phyloP scores from a whole-genome alignment of 2,113 vertebrate species.

The Oryzias celebensis region DNA sequence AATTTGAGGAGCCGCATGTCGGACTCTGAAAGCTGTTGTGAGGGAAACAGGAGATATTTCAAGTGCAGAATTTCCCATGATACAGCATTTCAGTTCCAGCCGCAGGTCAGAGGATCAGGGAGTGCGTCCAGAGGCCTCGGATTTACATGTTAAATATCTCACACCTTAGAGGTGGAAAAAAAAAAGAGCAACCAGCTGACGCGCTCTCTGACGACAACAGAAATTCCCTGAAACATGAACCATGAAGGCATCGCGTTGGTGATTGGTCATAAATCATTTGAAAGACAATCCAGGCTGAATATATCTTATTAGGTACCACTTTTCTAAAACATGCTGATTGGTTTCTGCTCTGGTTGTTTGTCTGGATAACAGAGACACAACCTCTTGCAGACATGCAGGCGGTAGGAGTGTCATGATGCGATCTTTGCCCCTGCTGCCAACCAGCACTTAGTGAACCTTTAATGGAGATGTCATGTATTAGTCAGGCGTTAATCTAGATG shows the following conservation, averaged over 20 bases:
- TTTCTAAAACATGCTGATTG: conserved; percentile 1
- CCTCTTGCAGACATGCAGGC: conserved; percentile 10
- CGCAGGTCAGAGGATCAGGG: conserved; percentile 24
- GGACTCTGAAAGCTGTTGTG: conserved; percentile 24
- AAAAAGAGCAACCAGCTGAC: conserved; percentile 30
- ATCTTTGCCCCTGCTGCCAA: conserved; percentile 24
- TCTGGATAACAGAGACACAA: conserved; percentile 9
- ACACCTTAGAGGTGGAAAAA: conserved; percentile 44
- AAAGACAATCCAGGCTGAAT: neutral
- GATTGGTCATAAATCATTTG: conserved; percentile 18
- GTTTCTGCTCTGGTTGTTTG: conserved; percentile 10
- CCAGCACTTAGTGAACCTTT: conserved; percentile 46
- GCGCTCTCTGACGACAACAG: conserved; percentile 38
- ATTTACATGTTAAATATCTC: conserved; percentile 44
- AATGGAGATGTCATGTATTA: neutral
- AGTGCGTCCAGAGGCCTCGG: conserved; percentile 8
- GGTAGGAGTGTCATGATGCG: conserved; percentile 23
- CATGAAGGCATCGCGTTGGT: conserved; percentile 20
- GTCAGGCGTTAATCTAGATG: too few species aligned
- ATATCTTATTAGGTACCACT: too few species aligned
- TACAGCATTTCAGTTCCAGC: conserved; percentile 33
- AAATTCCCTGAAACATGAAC: conserved; percentile 54
- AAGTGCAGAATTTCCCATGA: conserved; percentile 40
- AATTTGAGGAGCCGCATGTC: conserved; percentile 32
- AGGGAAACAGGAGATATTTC: conserved; percentile 55